Conservation (phyloP, 1,140 invertebrate genomes). For the Drosophila simulans region DNA sequence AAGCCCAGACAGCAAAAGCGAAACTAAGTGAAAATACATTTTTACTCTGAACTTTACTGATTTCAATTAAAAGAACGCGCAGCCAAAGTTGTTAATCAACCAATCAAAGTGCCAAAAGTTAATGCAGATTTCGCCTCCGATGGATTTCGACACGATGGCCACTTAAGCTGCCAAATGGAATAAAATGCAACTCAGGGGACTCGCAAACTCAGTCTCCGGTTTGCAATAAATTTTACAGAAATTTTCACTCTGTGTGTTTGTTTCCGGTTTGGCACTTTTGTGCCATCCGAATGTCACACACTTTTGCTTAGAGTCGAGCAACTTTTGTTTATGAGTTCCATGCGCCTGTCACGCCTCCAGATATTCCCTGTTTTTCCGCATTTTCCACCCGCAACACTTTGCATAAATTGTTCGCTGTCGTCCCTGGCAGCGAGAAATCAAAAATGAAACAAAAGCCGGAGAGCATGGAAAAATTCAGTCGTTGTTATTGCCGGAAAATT, state of each 20-base stretch:
- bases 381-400: slow-evolving; percentile 37
- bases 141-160: slow-evolving; percentile 54
- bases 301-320: slow-evolving; percentile 6
- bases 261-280: slow-evolving; percentile 76
- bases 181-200: slow-evolving; percentile 33
- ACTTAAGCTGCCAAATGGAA: slow-evolving; percentile 68
- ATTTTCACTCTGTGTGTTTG: slow-evolving; percentile 45
- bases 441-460: slow-evolving; percentile 65
- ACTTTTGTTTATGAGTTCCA: slow-evolving; percentile 67
- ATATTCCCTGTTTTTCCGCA: slow-evolving; percentile 15
- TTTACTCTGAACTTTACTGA: slow-evolving; percentile 22
- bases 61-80: slow-evolving; percentile 51
- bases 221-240: slow-evolving; percentile 71
- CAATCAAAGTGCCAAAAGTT: slow-evolving; percentile 77
- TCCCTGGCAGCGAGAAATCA: slow-evolving; percentile 64
- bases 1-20: background rate
- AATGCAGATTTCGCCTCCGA: slow-evolving; percentile 52
- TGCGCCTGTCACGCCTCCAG: slow-evolving; percentile 53
- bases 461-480: slow-evolving; percentile 13
- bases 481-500: slow-evolving; percentile 73
- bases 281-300: slow-evolving; percentile 75
- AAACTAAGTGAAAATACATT: slow-evolving; percentile 22
- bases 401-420: slow-evolving; percentile 55
- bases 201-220: slow-evolving; percentile 20
- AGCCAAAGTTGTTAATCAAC: slow-evolving; percentile 21